phyloP scores from a whole-genome alignment of 2,113 vertebrate species.

The Ranitomeya variabilis region DNA sequence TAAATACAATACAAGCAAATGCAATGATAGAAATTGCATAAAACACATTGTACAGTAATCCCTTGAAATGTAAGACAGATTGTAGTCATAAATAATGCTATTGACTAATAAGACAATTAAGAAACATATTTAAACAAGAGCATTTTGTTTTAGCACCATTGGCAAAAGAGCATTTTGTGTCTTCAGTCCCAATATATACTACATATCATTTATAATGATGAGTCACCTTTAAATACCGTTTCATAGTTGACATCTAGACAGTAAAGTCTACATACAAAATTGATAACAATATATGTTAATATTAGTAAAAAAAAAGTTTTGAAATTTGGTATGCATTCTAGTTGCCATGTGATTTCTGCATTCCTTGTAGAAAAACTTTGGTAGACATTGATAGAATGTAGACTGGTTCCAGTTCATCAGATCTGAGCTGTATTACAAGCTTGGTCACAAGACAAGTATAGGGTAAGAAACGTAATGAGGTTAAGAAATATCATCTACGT shows the following conservation, averaged over 20 bases:
- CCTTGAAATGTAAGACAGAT: neutral
- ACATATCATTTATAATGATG: neutral
- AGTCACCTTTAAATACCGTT: neutral
- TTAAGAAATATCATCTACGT: neutral
- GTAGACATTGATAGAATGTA: too few relatives aligned
- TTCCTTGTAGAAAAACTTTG: too few relatives aligned
- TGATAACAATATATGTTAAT: neutral
- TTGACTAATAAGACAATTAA: neutral
- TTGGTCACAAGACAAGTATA: too few relatives aligned
- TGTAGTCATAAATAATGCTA: neutral
- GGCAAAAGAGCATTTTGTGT: neutral
- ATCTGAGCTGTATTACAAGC: too few relatives aligned
- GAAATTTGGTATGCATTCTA: neutral
- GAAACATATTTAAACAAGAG: neutral
- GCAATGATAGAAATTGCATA: neutral
- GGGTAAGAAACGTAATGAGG: too few relatives aligned
- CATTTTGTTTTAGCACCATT: neutral
- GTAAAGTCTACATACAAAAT: neutral
- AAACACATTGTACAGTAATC: slow-evolving; percentile 6
- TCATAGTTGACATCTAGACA: neutral
- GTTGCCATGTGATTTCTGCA: neutral
- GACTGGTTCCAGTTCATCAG: too few relatives aligned
- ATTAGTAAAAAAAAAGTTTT: neutral
- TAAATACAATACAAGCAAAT: slow-evolving; percentile 3
- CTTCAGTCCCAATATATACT: too few relatives aligned